Percentiles rank a stretch among this genome's conserved stretches.
Conservation (phyloP, 2,888 invertebrate genomes). For the Hyppa rectilinea region DNA sequence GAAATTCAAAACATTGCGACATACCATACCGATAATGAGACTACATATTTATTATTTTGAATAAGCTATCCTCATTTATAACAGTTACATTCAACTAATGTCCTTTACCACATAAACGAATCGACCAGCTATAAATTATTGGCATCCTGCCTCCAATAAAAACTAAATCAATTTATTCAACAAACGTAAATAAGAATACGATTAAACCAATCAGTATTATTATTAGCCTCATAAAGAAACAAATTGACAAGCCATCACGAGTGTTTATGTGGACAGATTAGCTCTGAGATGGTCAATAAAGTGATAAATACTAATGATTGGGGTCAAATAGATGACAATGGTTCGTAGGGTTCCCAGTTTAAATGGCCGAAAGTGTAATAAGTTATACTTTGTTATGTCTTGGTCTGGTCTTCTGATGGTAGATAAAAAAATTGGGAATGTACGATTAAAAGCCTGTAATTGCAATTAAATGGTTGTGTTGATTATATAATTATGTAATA, state of each 20-base stretch:
- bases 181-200: constrained; percentile 23
- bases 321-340: constrained; percentile 65
- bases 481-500: no score
- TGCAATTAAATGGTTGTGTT: background rate
- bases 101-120: constrained; percentile 1
- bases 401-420: background rate
- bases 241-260: constrained; percentile 60
- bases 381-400: background rate
- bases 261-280: constrained; percentile 66
- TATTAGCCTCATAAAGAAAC: constrained; percentile 48
- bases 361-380: constrained; percentile 19
- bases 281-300: constrained; percentile 65
- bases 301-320: constrained; percentile 71
- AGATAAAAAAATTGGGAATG: background rate
- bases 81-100: background rate
- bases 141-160: background rate
- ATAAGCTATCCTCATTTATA: constrained; percentile 10
- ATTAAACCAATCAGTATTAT: constrained; percentile 64
- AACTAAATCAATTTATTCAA: constrained; percentile 4
- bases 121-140: background rate
- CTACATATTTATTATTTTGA: background rate
- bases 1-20: background rate
- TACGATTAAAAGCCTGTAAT: background rate
- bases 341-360: constrained; percentile 42
- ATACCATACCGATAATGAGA: background rate